Evolutionary conservation across 1,140 invertebrate genomes (phyloP).

Genomic region (Nasonia vitripennis): DNA sequence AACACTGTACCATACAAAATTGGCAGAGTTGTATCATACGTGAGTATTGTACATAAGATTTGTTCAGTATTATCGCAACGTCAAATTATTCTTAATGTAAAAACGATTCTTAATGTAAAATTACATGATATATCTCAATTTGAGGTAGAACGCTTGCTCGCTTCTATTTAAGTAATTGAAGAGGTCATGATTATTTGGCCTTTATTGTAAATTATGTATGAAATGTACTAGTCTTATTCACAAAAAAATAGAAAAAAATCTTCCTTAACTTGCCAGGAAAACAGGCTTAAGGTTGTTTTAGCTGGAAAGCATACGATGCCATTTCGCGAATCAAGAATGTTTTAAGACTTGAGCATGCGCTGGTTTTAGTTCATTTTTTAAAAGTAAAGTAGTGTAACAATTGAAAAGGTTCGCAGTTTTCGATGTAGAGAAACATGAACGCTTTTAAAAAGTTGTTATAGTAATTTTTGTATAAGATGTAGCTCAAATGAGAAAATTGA

Average conservation of each 20-base stretch:
- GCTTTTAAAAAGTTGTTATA: constrained; percentile 11
- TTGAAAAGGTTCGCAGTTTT: neutral
- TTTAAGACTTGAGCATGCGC: constrained; percentile 5
- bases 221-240: constrained; percentile 45
- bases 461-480: neutral
- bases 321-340: constrained; percentile 15
- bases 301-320: constrained; percentile 21
- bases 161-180: constrained; percentile 20
- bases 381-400: neutral
- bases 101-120: constrained; percentile 25
- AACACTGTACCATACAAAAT: constrained; percentile 24
- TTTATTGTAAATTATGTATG: constrained; percentile 45
- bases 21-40: constrained; percentile 29
- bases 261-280: constrained; percentile 15
- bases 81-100: constrained; percentile 22
- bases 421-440: neutral
- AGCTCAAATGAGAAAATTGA: neutral
- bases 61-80: constrained; percentile 45
- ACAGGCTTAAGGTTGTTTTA: constrained; percentile 8
- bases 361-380: neutral
- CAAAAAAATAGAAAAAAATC: constrained; percentile 11
- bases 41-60: constrained; percentile 44
- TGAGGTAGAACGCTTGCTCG: constrained; percentile 4
- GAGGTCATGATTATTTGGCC: neutral
- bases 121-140: neutral